A percentile compares a stretch with the other conserved stretches of the same genome.
Conservation (phyloP, 2,888 invertebrate species). For the Melipona bicolor region DNA sequence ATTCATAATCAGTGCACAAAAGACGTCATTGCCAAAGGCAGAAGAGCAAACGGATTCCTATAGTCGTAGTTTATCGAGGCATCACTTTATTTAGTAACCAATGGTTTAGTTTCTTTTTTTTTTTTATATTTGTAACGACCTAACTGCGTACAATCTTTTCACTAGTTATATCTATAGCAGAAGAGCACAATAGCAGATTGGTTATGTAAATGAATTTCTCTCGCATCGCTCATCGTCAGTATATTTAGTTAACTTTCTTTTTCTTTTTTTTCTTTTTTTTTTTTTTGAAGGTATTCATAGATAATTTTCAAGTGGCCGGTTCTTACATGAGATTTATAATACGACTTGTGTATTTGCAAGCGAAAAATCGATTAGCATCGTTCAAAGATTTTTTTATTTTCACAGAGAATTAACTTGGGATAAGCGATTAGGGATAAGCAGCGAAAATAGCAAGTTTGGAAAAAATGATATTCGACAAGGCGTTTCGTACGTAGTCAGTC, state of each 20-base stretch:
- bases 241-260: background rate
- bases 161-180: background rate
- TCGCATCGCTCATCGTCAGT: background rate
- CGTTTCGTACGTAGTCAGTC: background rate
- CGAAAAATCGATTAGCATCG: background rate
- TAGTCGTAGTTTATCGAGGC: slow-evolving; percentile 2
- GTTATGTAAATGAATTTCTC: background rate
- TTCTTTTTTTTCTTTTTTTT: too few species aligned
- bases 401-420: too few species aligned
- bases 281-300: too few species aligned
- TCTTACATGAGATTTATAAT: too few species aligned
- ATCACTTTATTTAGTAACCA: slow-evolving; percentile 54
- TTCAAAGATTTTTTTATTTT: background rate
- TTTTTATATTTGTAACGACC: background rate
- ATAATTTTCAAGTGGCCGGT: too few species aligned
- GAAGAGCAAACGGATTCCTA: slow-evolving; percentile 37
- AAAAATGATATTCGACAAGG: background rate
- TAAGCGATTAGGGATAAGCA: background rate
- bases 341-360: too few species aligned
- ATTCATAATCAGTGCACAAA: slow-evolving; percentile 7
- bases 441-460: background rate
- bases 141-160: background rate
- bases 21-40: slow-evolving; percentile 26
- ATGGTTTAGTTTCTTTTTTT: background rate
- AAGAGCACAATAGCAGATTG: background rate